These are phyloP conservation scores for Phalangium opilio DNA, from an alignment of 2,888 invertebrate species.

Conservation along the genomic window DNA sequence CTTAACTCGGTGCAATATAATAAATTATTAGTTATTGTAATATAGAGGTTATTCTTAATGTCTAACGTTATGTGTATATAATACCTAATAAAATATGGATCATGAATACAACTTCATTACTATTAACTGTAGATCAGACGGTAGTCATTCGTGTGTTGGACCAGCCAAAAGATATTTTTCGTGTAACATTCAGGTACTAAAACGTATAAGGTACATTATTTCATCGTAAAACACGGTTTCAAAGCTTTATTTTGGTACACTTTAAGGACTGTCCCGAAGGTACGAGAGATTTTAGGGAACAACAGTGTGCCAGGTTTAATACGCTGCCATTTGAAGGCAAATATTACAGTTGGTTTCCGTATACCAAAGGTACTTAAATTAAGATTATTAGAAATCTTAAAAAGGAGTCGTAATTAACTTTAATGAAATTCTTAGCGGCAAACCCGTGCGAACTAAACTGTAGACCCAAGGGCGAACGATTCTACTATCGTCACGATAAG, in stretches of 20 bases:
- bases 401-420: too few species aligned
- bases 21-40: too few species aligned
- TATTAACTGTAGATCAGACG: conserved; percentile 44
- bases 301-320: conserved; percentile 79
- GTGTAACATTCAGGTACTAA: conserved; percentile 61
- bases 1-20: too few species aligned
- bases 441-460: conserved; percentile 91
- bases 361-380: conserved; percentile 41
- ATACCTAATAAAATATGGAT: too few species aligned
- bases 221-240: too few species aligned
- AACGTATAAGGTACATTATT: too few species aligned
- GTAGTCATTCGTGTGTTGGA: conserved; percentile 48
- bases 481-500: conserved; percentile 72
- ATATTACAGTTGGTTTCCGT: conserved; percentile 76
- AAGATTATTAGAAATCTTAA: too few species aligned
- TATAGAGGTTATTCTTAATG: too few species aligned
- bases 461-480: conserved; percentile 75
- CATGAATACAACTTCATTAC: neutral
- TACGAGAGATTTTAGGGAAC: conserved; percentile 61
- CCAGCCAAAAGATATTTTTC: conserved; percentile 70
- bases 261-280: conserved; percentile 62
- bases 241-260: conserved; percentile 19
- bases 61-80: too few species aligned
- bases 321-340: conserved; percentile 61
- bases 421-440: conserved; percentile 47